phyloP scores from a whole-genome alignment of 2,888 invertebrate genomes.

The Tetragnatha montana region DNA sequence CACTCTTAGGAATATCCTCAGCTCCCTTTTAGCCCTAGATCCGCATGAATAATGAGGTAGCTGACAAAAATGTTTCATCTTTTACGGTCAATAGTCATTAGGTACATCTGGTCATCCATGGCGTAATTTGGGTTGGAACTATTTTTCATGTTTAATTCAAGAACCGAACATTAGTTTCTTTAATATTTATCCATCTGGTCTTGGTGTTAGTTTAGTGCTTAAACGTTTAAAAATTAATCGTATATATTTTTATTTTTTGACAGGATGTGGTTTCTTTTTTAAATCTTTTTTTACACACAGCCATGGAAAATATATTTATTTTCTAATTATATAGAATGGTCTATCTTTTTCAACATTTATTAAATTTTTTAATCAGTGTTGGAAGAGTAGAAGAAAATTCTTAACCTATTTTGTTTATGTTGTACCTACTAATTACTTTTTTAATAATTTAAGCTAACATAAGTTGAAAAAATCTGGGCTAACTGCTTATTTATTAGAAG shows the following conservation, averaged over 20 bases:
- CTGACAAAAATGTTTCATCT: conserved; percentile 47
- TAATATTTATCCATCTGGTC: neutral
- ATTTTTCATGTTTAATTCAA: conserved; percentile 45
- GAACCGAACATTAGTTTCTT: neutral
- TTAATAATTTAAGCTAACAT: no score
- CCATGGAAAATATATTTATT: neutral
- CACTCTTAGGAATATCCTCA: neutral
- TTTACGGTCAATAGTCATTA: conserved; percentile 65
- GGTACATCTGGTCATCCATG: conserved; percentile 54
- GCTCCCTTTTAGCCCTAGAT: conserved; percentile 4
- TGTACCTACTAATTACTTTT: no score
- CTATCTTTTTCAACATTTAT: no score
- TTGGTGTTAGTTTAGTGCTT: neutral
- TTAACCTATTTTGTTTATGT: no score
- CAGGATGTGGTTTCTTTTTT: no score
- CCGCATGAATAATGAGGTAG: conserved; percentile 54
- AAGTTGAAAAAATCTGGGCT: no score
- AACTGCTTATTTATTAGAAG: no score
- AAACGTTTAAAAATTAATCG: neutral
- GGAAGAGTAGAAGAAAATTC: no score
- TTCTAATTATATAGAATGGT: neutral
- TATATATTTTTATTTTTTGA: no score
- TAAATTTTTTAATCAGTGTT: no score
- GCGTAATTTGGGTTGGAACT: conserved; percentile 37
- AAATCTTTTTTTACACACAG: neutral